These are phyloP conservation scores for Acleris literana DNA, from an alignment of 2,888 invertebrate species.

Conservation along the genomic window DNA sequence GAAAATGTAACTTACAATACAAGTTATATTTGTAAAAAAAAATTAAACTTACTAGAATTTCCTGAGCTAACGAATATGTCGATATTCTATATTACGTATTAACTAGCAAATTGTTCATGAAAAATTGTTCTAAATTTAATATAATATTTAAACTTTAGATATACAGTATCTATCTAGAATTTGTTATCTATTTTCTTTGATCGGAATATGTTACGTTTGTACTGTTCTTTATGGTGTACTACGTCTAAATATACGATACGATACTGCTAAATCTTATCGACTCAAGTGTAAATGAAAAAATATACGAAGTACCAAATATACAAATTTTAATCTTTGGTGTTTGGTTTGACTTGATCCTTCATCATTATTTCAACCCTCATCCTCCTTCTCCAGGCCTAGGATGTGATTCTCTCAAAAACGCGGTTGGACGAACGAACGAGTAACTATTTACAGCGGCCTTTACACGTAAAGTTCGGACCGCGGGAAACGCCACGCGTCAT, in stretches of 20 bases:
- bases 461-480: too few relatives aligned
- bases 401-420: too few relatives aligned
- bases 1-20: slow-evolving; percentile 13
- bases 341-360: slow-evolving; percentile 49
- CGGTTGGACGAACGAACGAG: too few relatives aligned
- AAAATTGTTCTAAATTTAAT: slow-evolving; percentile 76
- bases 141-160: slow-evolving; percentile 58
- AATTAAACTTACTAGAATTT: slow-evolving; percentile 26
- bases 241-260: slow-evolving; percentile 66
- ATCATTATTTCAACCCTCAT: background rate
- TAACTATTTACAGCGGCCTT: too few relatives aligned
- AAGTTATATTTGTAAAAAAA: slow-evolving; percentile 30
- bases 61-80: slow-evolving; percentile 48
- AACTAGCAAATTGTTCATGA: slow-evolving; percentile 76
- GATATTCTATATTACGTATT: slow-evolving; percentile 59
- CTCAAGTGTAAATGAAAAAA: slow-evolving; percentile 80
- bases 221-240: slow-evolving; percentile 63
- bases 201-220: slow-evolving; percentile 69
- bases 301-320: slow-evolving; percentile 84
- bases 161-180: slow-evolving; percentile 63
- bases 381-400: background rate
- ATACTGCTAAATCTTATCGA: slow-evolving; percentile 78
- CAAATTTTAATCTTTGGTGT: slow-evolving; percentile 80
- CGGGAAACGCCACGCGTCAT: too few relatives aligned
- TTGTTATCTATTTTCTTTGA: slow-evolving; percentile 73